Evolutionary conservation across 2,113 vertebrate species (phyloP), one percentile per base, ranked within the genome.

Genomic region (Xiphophorus hellerii): DNA sequence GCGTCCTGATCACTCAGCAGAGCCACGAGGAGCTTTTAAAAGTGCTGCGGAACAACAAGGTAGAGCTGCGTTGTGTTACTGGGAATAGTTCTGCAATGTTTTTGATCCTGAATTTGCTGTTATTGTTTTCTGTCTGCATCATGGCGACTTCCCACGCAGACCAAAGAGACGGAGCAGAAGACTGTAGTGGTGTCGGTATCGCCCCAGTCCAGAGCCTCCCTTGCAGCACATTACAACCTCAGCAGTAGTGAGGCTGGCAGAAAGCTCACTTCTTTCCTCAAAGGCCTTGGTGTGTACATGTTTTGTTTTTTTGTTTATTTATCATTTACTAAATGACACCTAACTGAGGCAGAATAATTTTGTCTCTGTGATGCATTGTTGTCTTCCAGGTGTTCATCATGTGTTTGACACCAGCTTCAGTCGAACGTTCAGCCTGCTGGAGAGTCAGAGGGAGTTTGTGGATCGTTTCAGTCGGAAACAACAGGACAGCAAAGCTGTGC

Each of bases 321-420:
- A 48, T 10, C 1, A 15, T 15, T 42, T 6, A 54, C 25, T n/a
- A n/a, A 62, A 27, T 13, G 10, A 66, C 12, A 30, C 39, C 31
- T 22, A 8, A n/a, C 60, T 28, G 1, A 58, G 35, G 20, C 14
- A 42, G 8, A 79, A 3, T 28, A 4, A 15, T 8, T 22, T 10
- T 39, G 9, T 15, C 4, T 75, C 1, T 76, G 1, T 76, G 37
- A 22, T 35, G 75, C 61, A 0, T 44, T 62, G 5, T 58, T 58
- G 51, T 51, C 5, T 89, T 86, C 28, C 88, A 99, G 98, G 98
- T 5, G 96, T 95, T 17, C 95, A 97, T 90, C 90, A 95, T 5
- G 96, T 99, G 62, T 97, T 98, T n/a, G 98, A 99, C 72, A 98
- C 96, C 0, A 91, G 95, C 39, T 99, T 98, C 69, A 96, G 97